Conservation (phyloP, 1,140 invertebrate genomes). For the Vanessa tameamea region DNA sequence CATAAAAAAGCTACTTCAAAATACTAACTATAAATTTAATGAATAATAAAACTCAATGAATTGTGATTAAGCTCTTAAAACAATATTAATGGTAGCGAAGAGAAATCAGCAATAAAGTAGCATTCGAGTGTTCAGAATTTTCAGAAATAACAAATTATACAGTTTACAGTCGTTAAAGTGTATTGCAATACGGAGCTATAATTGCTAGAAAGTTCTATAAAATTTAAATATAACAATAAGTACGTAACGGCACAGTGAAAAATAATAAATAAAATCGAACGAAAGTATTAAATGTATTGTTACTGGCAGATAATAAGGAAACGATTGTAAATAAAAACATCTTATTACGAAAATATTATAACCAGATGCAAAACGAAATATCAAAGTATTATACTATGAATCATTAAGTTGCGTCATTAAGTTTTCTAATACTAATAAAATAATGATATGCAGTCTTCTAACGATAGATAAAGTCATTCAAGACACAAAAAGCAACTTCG, state of each 20-base stretch:
- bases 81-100: slow-evolving; percentile 18
- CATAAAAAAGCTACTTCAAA: neutral
- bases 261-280: neutral
- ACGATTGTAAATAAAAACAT: neutral
- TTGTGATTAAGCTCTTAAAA: slow-evolving; percentile 25
- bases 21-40: slow-evolving; percentile 15
- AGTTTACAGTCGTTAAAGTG: slow-evolving; percentile 8
- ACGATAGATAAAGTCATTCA: slow-evolving; percentile 22
- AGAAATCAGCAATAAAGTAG: slow-evolving; percentile 25
- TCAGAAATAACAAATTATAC: slow-evolving; percentile 14
- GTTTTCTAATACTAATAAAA: slow-evolving; percentile 3
- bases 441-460: slow-evolving; percentile 3
- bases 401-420: neutral
- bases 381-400: neutral
- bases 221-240: slow-evolving; percentile 8
- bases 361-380: neutral
- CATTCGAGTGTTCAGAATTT: neutral
- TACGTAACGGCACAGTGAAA: neutral
- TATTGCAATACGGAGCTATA: slow-evolving; percentile 6
- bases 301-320: neutral
- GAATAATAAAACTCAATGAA: slow-evolving; percentile 27
- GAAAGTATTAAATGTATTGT: neutral
- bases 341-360: neutral
- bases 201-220: slow-evolving; percentile 13
- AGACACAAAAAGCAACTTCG: slow-evolving; percentile 21